These are phyloP conservation scores for Nomada fabriciana DNA, from an alignment of 2,888 invertebrate species.

Conservation along the genomic window DNA sequence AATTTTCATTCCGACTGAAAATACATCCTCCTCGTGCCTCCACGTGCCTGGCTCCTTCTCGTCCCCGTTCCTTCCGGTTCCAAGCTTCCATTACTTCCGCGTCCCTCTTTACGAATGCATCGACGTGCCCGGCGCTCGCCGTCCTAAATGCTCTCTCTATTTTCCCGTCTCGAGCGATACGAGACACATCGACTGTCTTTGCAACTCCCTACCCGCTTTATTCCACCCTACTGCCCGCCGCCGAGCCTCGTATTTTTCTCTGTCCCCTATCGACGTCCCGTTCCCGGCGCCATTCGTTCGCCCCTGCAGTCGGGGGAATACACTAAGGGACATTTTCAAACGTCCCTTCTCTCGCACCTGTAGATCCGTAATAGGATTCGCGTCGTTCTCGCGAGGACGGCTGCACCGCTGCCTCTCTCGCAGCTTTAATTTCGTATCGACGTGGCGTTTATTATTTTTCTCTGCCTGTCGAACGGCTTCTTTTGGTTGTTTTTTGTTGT, in stretches of 20 bases:
- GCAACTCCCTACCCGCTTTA: conserved; percentile 48
- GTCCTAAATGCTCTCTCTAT: conserved; percentile 66
- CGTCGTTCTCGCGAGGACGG: not conserved
- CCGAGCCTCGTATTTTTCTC: not conserved
- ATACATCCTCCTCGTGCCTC: conserved; percentile 29
- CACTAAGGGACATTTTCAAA: conserved; percentile 3
- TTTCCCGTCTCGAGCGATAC: conserved; percentile 47
- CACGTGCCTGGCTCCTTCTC: not conserved
- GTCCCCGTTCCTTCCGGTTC: not conserved
- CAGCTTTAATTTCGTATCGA: not conserved
- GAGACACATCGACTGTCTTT: conserved; percentile 33
- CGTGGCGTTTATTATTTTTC: no score
- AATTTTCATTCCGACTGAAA: conserved; percentile 44
- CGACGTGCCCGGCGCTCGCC: conserved; percentile 49
- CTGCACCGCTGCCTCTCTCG: not conserved
- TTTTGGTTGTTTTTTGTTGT: no score
- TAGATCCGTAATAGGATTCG: not conserved
- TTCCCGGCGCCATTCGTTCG: not conserved
- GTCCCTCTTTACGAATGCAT: conserved; percentile 66
- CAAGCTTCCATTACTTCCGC: conserved; percentile 45
- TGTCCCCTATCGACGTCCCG: not conserved
- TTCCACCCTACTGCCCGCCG: conserved; percentile 37
- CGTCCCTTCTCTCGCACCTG: not conserved
- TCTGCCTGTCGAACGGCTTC: no score
- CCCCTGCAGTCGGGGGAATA: not conserved